These are phyloP conservation scores for Battus philenor DNA, from an alignment of 1,140 invertebrate genomes.

Conservation along the genomic window DNA sequence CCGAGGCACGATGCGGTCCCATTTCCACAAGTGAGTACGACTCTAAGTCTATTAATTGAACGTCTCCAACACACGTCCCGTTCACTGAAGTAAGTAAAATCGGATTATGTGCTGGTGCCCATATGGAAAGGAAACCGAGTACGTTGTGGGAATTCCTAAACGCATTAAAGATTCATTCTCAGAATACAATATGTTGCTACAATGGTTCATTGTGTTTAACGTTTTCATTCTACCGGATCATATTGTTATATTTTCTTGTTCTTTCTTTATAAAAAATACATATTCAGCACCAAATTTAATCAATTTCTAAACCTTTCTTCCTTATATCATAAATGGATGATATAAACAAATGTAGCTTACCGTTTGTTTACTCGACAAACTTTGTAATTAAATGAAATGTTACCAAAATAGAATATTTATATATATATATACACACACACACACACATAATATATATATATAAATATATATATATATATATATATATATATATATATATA, in stretches of 20 bases:
- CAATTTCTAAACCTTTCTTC: too few species aligned
- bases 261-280: too few species aligned
- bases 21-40: constrained; percentile 86
- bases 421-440: too few species aligned
- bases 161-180: constrained; percentile 13
- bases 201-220: constrained; percentile 11
- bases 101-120: constrained; percentile 12
- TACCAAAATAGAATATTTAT: too few species aligned
- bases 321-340: too few species aligned
- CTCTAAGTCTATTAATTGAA: constrained; percentile 14
- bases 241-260: background rate
- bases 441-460: too few species aligned
- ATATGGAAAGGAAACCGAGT: constrained; percentile 12
- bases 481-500: too few species aligned
- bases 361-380: too few species aligned
- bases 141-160: constrained; percentile 13
- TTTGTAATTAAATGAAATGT: too few species aligned
- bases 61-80: constrained; percentile 14
- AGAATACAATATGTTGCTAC: constrained; percentile 11
- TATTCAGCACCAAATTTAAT: too few species aligned
- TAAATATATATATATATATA: too few species aligned
- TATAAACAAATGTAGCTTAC: too few species aligned
- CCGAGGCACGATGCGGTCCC: constrained; percentile 92
- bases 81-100: constrained; percentile 13
- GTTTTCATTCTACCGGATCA: background rate